A percentile compares a stretch with the other conserved stretches of the same genome.
Evolutionary conservation across 2,888 invertebrate genomes (phyloP).

Genomic region (Yponomeuta plumbellus): DNA sequence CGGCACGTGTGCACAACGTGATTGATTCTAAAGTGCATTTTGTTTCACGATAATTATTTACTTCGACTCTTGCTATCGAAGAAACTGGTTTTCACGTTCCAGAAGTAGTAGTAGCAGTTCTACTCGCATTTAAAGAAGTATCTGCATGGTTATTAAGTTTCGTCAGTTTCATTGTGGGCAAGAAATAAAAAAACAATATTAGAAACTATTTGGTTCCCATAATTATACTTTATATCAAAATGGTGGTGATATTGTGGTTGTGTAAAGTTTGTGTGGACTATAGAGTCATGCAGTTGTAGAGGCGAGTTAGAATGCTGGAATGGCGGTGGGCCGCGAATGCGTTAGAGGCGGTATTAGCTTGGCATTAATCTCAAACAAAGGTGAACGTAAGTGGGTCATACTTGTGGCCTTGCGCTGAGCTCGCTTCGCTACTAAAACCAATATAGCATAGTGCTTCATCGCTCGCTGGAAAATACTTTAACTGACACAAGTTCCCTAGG

Average conservation of each 20-base stretch:
- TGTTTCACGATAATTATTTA: not conserved
- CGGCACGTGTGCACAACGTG: not conserved
- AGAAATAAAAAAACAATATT: not conserved
- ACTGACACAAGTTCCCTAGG: not conserved
- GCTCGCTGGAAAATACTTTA: not conserved
- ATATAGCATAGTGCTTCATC: conserved; percentile 18
- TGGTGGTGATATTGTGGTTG: not conserved
- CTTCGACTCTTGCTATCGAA: not conserved
- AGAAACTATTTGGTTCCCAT: not conserved
- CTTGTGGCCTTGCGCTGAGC: conserved; percentile 49
- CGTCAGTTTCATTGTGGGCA: no score
- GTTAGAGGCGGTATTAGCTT: conserved; percentile 43
- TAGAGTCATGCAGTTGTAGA: not conserved
- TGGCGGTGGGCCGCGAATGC: not conserved
- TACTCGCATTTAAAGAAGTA: no score
- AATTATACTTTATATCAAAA: not conserved
- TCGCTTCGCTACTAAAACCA: conserved; percentile 29
- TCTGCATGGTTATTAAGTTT: no score
- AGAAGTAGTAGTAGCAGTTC: no score
- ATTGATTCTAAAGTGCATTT: not conserved
- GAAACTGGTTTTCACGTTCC: no score
- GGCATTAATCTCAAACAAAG: conserved; percentile 53
- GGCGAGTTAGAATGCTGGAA: conserved; percentile 6
- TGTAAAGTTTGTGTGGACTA: not conserved
- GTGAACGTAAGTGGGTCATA: conserved; percentile 66